phyloP scores from a whole-genome alignment of 64 coral and sea anemone species.

The Montipora capricornis region DNA sequence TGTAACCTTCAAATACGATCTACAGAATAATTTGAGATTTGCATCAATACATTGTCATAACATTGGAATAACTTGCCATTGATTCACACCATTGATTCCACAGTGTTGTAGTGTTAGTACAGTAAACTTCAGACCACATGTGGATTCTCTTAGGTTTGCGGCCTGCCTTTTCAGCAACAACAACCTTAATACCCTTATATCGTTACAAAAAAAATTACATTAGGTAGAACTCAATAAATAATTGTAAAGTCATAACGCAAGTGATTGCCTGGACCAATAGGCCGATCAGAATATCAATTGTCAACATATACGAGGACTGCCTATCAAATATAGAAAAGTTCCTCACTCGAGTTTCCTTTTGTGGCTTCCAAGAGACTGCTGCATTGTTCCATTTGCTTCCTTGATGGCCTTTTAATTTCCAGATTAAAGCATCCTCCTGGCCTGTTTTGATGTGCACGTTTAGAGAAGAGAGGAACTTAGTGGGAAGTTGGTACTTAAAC shows the following conservation, averaged over 20 bases:
- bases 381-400: slow-evolving; percentile 41
- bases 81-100: too few relatives aligned
- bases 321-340: neutral
- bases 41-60: too few relatives aligned
- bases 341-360: slow-evolving; percentile 37
- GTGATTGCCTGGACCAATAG: too few relatives aligned
- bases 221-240: too few relatives aligned
- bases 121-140: too few relatives aligned
- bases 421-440: neutral
- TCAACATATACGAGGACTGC: neutral
- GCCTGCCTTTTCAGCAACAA: too few relatives aligned
- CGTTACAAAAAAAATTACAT: too few relatives aligned
- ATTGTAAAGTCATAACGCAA: too few relatives aligned
- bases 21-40: neutral
- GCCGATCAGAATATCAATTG: neutral
- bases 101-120: too few relatives aligned
- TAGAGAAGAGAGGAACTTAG: neutral
- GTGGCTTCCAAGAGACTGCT: neutral
- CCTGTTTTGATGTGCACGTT: slow-evolving; percentile 6
- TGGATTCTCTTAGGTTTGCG: too few relatives aligned
- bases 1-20: slow-evolving; percentile 35
- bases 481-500: slow-evolving; percentile 59
- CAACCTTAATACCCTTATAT: too few relatives aligned
- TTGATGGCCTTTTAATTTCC: slow-evolving; percentile 67
- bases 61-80: too few relatives aligned